Base-by-base conservation (phyloP, 2,113 vertebrate species). In the Bos indicus region DNA sequence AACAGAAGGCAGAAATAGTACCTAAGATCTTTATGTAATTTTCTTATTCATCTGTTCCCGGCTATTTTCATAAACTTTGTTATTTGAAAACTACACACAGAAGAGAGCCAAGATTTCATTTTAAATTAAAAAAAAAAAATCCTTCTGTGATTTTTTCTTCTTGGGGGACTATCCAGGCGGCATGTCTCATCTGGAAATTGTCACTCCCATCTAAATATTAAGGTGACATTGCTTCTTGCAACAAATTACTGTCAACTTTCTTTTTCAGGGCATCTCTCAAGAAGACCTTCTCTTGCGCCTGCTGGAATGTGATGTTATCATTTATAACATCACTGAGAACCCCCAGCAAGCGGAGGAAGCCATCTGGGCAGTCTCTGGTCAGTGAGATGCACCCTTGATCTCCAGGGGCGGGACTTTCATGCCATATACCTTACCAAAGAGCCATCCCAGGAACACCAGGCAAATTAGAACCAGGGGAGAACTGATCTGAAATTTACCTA, bases 271-370 rank as follows among this genome's bases (percentile, higher is more conserved):
- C 33, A 33, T 96, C 52, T 93, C 98, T 91, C 98, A 36, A 90
- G 98, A 99, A 0, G 98, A 99, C 9, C 99, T 99, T 1, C 98
- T 99, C 52, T 46, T 71, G 28, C 99, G 97, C 36, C 98, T 99
- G 89, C 97, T 99, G 98, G 98, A 99, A 14, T 99, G 99, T 81
- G 99, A 99, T 2, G 92, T 99, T 4, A 88, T 99, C 5, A 97
- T 99, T 83, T 99, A 99, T 92, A 99, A 99, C 96, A 99, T 99
- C 95, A 99, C 98, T 10, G 99, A 99, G 96, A 93, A 98, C 95
- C 30, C 90, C 0, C 97, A 98, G 36, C 99, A 99, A 97, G 98
- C 99, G 52, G 99, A 99, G 4, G 99, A 99, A 67, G 99, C 99
- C 60, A 90, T 54, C 0, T 99, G 99, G 99, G 99, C 99, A 23